These are phyloP conservation scores for Octodon degus DNA, from an alignment of 2,113 vertebrate genomes.

Conservation along the genomic window DNA sequence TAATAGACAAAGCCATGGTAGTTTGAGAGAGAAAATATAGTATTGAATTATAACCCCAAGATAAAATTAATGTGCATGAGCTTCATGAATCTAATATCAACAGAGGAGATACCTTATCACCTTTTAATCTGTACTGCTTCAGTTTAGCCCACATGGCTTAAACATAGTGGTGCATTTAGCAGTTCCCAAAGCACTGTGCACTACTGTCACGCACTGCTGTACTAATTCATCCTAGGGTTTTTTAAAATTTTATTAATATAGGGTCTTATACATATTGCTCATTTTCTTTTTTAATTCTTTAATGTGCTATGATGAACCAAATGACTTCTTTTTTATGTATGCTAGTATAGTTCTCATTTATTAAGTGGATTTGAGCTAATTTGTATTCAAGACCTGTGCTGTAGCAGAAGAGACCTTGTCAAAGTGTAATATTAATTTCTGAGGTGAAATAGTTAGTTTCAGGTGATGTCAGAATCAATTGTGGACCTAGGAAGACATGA, in stretches of 20 bases:
- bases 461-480: constrained; percentile 29
- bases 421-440: neutral
- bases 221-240: neutral
- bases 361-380: constrained; percentile 6
- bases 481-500: neutral
- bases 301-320: neutral
- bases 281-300: constrained; percentile 29
- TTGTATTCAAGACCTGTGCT: constrained; percentile 53
- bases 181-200: neutral
- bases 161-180: neutral
- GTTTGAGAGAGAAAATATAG: neutral
- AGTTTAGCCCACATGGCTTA: neutral
- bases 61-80: neutral
- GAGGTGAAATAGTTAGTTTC: constrained; percentile 21
- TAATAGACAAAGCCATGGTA: neutral
- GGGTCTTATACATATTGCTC: neutral
- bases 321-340: constrained; percentile 38
- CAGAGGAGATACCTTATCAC: neutral
- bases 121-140: neutral
- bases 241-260: neutral
- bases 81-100: neutral
- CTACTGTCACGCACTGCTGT: neutral
- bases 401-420: neutral
- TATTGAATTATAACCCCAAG: neutral
- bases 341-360: constrained; percentile 26